Base-by-base conservation (phyloP, 2,113 vertebrate species). In the Lates calcarifer region DNA sequence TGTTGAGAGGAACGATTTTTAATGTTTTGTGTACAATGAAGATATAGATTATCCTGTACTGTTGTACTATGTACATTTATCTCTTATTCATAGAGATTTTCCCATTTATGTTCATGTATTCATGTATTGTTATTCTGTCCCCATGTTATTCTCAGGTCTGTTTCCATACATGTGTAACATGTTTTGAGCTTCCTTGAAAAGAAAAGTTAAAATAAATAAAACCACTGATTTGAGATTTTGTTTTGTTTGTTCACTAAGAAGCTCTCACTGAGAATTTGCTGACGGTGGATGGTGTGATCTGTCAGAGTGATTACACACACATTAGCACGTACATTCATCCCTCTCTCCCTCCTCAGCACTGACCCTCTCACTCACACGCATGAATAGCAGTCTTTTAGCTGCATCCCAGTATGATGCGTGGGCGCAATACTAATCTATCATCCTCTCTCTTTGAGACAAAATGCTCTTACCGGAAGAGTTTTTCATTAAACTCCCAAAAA, bases 361-460 rank as follows among this genome's bases (percentile, higher is more conserved):
- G 61, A 68, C 77, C 66, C 87, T 74, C 83, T 79, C 79, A 15
- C 87, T 79, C 69, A 31, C 57, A 35, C 1, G 24, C 78, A 88
- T 91, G 91, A 93, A 93, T 91, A 62, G 87, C 24, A 0, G 68
- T 28, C 90, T 92, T 92, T 92, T 91, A 88, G 74, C 87, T 85
- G 85, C 80, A 58, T 81, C 84, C 87, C 88, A 91, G 82, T 76
- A 76, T 77, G 74, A 87, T 55, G 80, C 87, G 86, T 91, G 89
- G 80, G 37, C 9, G 90, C 90, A 94, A 92, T 94, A 89, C 92
- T 95, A 94, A 95, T 95, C 88, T 56, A 87, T 74, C 83, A 60
- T 80, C 73, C 83, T 64, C 53, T n/a, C n/a, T 70, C 87, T 90
- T 82, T 79, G 62, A 85, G 72, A 71, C 76, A 68, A 88, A 75